Evolutionary conservation across 2,888 invertebrate species (phyloP).

Genomic region (Cephus nigrinus): DNA sequence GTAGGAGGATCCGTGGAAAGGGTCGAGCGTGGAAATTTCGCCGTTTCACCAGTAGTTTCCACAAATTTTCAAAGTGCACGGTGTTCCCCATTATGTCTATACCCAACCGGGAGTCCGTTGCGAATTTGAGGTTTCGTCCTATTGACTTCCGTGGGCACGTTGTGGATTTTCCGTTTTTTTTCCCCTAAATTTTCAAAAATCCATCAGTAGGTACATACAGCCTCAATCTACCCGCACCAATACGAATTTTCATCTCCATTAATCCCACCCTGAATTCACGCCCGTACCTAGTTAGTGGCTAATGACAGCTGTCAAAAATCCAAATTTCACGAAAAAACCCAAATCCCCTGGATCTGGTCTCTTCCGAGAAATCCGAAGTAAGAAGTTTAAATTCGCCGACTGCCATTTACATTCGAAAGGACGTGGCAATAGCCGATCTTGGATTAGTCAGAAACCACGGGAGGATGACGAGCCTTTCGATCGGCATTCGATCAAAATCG

Average conservation of each 20-base stretch:
- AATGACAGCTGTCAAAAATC: not conserved
- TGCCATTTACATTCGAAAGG: not conserved
- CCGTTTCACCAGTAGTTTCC: constrained; percentile 20
- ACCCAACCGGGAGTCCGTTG: not conserved
- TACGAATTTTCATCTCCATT: not conserved
- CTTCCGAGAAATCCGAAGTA: not conserved
- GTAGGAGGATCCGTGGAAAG: constrained; percentile 20
- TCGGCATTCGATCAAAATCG: constrained; percentile 6
- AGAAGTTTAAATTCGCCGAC: not conserved
- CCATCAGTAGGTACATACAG: not conserved
- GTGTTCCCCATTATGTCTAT: not conserved
- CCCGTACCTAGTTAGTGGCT: not conserved
- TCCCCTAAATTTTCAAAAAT: not conserved
- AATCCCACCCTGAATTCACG: not conserved
- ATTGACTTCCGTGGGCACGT: not conserved
- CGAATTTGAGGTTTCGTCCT: not conserved
- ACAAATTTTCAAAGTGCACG: not conserved
- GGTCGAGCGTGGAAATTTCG: constrained; percentile 46
- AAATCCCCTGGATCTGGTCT: not conserved
- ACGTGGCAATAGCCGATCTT: not conserved
- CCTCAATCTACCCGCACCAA: not conserved
- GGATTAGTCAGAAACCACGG: not conserved
- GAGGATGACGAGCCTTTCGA: constrained; percentile 2
- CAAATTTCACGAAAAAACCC: not conserved
- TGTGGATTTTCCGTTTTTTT: not conserved